phyloP scores from a whole-genome alignment of 2,797 vertebrate genomes.

The Spizella passerina region DNA sequence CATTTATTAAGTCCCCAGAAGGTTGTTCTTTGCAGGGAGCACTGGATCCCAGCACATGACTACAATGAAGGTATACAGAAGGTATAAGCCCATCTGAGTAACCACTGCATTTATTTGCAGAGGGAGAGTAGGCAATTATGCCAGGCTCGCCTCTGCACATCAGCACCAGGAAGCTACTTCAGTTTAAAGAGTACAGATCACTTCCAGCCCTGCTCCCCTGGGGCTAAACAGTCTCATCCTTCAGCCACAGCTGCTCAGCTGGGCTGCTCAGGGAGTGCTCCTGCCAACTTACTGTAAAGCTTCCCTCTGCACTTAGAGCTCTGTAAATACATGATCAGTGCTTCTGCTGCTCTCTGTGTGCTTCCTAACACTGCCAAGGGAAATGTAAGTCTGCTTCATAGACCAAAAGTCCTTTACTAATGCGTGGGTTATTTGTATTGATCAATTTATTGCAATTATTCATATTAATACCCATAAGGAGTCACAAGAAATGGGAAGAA shows the following conservation, averaged over 20 bases:
- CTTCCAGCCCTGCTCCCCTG: neutral
- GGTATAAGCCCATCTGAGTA: fast-evolving
- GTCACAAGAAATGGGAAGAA: neutral
- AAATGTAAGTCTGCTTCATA: neutral
- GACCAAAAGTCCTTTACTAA: neutral
- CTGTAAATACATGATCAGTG: neutral
- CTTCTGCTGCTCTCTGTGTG: neutral
- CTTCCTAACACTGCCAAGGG: neutral
- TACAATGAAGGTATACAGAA: neutral
- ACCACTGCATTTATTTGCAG: neutral
- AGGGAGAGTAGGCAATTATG: neutral
- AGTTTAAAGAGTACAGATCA: neutral
- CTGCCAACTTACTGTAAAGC: neutral
- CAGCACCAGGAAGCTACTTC: neutral
- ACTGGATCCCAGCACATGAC: neutral
- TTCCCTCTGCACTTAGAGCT: neutral
- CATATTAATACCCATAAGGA: neutral
- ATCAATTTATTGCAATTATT: neutral
- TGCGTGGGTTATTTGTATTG: neutral
- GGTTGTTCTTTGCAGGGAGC: neutral
- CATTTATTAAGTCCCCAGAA: neutral
- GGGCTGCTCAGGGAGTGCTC: neutral
- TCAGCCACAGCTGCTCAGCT: neutral
- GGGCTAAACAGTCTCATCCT: neutral
- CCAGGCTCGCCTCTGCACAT: neutral